Evolutionary conservation across 2,888 invertebrate genomes (phyloP), one percentile per base, ranked within the genome.

Genomic region (Drosophila tanythrix): DNA sequence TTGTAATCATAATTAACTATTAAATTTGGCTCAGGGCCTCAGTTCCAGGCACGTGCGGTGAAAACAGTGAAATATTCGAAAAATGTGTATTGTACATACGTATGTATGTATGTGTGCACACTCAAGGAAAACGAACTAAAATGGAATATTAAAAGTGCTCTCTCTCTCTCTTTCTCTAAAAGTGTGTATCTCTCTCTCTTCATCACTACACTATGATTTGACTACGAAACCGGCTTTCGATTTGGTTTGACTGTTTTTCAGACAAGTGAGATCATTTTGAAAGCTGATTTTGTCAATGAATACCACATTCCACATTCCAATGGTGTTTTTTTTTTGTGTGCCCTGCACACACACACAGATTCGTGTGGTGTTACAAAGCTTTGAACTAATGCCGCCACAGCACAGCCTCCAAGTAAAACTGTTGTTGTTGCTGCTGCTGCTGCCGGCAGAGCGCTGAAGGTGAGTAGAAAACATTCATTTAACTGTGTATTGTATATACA

Each of bases 241-340:
- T 93, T 93, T 93, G 93, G 91, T 93, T 93, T 93, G 93, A 92
- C 93, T 93, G 93, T 92, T 92, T 92, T 92, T 91, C 86, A 91
- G 90, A 82, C 92, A 92, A 93, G 93, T 93, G 93, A 93, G 93
- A 93, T 93, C 93, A 93, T 93, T 93, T 93, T 93, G 93, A 93
- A 93, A 93, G 93, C 93, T 93, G 93, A 93, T 93, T 93, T 93
- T 93, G 93, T 93, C 92, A 92, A 92, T 92, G 92, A 93, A 92
- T 89, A 89, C 92, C 89, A 91, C 92, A 91, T 89, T 87, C 90
- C 86, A 87, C 87, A 84, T 87, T 87, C 84, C 89, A 77, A 75
- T 79, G 76, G 38, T 70, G 50, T 53, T 63, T 72, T 69, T 69
- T 74, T 77, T 68, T 62, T 70, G 62, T 81, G 68, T 79, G 76